Conservation (phyloP, 2,888 invertebrate genomes). For the Nudaria mundana region DNA sequence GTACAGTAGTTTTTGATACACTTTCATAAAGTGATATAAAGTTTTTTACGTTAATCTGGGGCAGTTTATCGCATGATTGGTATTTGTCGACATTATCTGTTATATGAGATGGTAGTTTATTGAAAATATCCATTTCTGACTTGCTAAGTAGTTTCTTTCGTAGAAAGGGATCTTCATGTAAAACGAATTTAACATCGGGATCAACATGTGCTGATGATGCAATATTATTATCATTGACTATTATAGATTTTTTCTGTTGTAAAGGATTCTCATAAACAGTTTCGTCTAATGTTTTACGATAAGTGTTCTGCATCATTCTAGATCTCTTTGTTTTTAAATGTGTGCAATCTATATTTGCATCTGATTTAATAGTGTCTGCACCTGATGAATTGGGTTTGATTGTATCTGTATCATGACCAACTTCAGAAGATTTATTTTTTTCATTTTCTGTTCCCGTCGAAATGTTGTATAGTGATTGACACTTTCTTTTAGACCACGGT, state of each 20-base stretch:
- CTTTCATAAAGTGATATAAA: conserved; percentile 70
- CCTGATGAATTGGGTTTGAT: conserved; percentile 1
- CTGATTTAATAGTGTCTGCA: conserved; percentile 16
- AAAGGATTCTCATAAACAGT: conserved; percentile 22
- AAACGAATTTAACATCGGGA: conserved; percentile 23
- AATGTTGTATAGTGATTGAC: conserved; percentile 59
- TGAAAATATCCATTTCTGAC: conserved; percentile 76
- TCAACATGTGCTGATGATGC: conserved; percentile 33
- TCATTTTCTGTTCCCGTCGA: conserved; percentile 42
- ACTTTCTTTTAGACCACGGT: conserved; percentile 49
- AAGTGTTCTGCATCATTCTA: conserved; percentile 37
- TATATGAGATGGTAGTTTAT: conserved; percentile 46
- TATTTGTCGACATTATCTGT: conserved; percentile 59
- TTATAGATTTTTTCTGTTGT: conserved; percentile 6
- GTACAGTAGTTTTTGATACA: conserved; percentile 52
- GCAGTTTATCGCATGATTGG: conserved; percentile 70
- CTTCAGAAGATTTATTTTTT: conserved; percentile 19
- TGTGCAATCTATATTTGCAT: too few species aligned
- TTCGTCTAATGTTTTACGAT: conserved; percentile 49
- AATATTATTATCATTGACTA: conserved; percentile 26
- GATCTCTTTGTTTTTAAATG: conserved; percentile 49
- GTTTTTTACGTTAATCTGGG: conserved; percentile 67
- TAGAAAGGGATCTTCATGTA: conserved; percentile 27
- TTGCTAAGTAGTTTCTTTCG: conserved; percentile 64
- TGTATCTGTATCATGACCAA: conserved; percentile 1